Conservation (phyloP, 1,140 invertebrate genomes). For the Drosophila lowei region DNA sequence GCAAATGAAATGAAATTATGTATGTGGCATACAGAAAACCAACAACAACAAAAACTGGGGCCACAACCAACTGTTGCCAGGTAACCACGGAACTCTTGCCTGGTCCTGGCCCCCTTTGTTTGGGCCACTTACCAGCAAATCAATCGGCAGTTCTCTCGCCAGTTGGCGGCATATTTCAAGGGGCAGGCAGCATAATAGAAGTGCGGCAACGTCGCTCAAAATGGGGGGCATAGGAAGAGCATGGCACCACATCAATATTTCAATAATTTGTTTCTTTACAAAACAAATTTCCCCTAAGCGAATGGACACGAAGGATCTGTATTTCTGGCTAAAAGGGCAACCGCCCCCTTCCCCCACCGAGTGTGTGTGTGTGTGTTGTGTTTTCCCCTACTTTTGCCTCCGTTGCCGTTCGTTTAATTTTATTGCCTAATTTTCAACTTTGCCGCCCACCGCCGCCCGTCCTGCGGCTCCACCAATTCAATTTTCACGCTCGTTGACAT, state of each 20-base stretch:
- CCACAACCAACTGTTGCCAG: constrained; percentile 78
- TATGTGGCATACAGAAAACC: no score
- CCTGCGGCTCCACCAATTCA: constrained; percentile 7
- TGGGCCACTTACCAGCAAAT: constrained; percentile 20
- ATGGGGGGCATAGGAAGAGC: no score
- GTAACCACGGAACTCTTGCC: constrained; percentile 30
- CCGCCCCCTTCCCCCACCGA: background rate
- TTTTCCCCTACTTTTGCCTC: constrained; percentile 1
- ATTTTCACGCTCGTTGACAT: constrained; percentile 78
- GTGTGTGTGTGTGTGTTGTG: no score
- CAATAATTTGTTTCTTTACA: constrained; percentile 61
- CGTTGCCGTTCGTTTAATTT: constrained; percentile 78
- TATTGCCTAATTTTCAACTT: constrained; percentile 80
- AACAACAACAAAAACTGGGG: constrained; percentile 29
- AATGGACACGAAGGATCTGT: no score
- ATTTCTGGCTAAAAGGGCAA: constrained; percentile 46
- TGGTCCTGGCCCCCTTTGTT: constrained; percentile 7
- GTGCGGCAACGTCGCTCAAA: constrained; percentile 54
- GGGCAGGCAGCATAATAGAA: constrained; percentile 24
- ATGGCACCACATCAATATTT: constrained; percentile 54
- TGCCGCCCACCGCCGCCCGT: constrained; percentile 15
- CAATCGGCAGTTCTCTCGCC: constrained; percentile 37
- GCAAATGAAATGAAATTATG: no score
- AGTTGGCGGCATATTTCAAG: constrained; percentile 53
- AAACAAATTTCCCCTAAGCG: no score